These are phyloP conservation scores for Falcaria lacertinaria DNA, from an alignment of 2,888 invertebrate genomes.

Conservation along the genomic window DNA sequence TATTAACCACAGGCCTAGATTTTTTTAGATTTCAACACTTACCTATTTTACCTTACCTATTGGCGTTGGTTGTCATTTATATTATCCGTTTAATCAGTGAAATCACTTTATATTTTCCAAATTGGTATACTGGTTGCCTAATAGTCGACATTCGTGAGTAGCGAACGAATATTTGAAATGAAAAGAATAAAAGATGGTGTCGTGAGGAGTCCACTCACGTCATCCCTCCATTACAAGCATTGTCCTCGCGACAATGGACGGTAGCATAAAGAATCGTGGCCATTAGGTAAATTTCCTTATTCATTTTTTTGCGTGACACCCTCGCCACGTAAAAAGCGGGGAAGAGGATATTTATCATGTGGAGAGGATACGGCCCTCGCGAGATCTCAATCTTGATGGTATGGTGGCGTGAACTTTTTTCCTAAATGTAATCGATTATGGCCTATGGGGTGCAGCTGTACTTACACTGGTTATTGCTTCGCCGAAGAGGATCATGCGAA, in stretches of 20 bases:
- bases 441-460: slow-evolving; percentile 13
- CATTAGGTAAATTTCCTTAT: slow-evolving; percentile 80
- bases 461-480: too few species aligned
- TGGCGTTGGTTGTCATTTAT: too few species aligned
- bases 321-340: slow-evolving; percentile 63
- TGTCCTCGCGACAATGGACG: slow-evolving; percentile 74
- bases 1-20: too few species aligned
- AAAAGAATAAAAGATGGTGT: slow-evolving; percentile 41
- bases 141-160: slow-evolving; percentile 27
- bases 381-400: slow-evolving; percentile 63
- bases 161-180: slow-evolving; percentile 40
- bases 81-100: too few species aligned
- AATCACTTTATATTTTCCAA: too few species aligned
- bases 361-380: slow-evolving; percentile 35
- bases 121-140: slow-evolving; percentile 7
- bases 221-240: slow-evolving; percentile 75
- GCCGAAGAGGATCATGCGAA: too few species aligned
- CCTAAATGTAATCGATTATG: slow-evolving; percentile 45
- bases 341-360: slow-evolving; percentile 69
- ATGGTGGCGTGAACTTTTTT: slow-evolving; percentile 48
- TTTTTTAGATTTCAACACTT: too few species aligned
- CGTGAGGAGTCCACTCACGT: slow-evolving; percentile 65
- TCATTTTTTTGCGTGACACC: slow-evolving; percentile 77
- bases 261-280: slow-evolving; percentile 75
- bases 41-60: too few species aligned